These are phyloP conservation scores for Scomber scombrus DNA, from an alignment of 2,113 vertebrate species.

Conservation along the genomic window DNA sequence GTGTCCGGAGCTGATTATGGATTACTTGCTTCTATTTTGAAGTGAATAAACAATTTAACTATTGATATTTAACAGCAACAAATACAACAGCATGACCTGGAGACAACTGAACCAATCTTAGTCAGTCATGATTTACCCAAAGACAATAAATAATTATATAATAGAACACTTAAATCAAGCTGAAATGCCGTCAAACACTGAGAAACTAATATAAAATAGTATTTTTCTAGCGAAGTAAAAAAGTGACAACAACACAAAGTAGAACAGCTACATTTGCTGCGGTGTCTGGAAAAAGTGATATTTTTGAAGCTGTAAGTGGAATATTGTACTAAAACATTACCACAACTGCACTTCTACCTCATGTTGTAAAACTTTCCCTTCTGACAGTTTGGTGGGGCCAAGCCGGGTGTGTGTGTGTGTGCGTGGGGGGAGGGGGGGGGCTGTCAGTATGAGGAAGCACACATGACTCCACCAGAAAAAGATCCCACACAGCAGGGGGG, in stretches of 20 bases:
- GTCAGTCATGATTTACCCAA: no score
- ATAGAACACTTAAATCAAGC: background rate
- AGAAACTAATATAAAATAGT: background rate
- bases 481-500: constrained; percentile 45
- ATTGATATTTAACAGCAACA: background rate
- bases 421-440: background rate
- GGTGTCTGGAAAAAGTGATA: constrained; percentile 1
- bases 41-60: background rate
- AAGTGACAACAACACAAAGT: background rate
- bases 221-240: background rate
- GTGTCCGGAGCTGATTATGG: background rate
- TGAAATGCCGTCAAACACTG: background rate
- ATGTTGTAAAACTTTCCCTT: constrained; percentile 1
- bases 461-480: constrained; percentile 53
- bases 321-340: background rate
- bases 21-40: background rate
- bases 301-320: background rate
- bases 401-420: background rate
- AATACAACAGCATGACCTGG: background rate
- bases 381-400: background rate
- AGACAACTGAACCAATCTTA: no score
- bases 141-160: background rate
- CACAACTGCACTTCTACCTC: background rate
- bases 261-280: background rate
- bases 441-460: no score